These are phyloP conservation scores for Crypturellus undulatus DNA, from an alignment of 2,113 vertebrate species.

Conservation along the genomic window DNA sequence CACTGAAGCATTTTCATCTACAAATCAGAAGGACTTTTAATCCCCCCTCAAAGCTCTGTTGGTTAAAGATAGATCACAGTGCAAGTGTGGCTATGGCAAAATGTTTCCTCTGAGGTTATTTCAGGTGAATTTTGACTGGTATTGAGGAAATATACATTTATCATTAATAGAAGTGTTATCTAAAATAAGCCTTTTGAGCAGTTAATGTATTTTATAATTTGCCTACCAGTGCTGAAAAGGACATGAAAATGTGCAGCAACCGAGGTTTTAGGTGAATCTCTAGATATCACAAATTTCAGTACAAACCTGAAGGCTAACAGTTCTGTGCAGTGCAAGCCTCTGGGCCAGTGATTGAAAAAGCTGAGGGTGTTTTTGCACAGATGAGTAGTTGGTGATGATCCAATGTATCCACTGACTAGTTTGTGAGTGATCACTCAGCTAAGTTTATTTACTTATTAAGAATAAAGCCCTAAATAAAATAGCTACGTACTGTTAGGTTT, in stretches of 20 bases:
- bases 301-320: background rate
- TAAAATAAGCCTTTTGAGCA: background rate
- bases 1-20: background rate
- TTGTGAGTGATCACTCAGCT: slow-evolving; percentile 48
- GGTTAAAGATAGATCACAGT: background rate
- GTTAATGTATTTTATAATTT: background rate
- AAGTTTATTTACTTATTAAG: slow-evolving; percentile 18
- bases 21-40: background rate
- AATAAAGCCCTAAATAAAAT: slow-evolving; percentile 33
- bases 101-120: background rate
- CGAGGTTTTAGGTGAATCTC: background rate
- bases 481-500: background rate
- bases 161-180: background rate
- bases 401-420: background rate
- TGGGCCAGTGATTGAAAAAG: background rate
- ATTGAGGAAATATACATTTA: background rate
- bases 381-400: background rate
- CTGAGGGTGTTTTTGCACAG: background rate
- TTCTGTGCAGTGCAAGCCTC: background rate
- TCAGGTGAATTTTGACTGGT: background rate
- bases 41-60: background rate
- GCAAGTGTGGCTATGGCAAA: background rate
- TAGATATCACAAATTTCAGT: background rate
- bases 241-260: background rate
- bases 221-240: background rate